A percentile compares a stretch with the other conserved stretches of the same genome.
These are phyloP conservation scores for Planococcus citri DNA, from an alignment of 1,140 invertebrate genomes.

Conservation along the genomic window DNA sequence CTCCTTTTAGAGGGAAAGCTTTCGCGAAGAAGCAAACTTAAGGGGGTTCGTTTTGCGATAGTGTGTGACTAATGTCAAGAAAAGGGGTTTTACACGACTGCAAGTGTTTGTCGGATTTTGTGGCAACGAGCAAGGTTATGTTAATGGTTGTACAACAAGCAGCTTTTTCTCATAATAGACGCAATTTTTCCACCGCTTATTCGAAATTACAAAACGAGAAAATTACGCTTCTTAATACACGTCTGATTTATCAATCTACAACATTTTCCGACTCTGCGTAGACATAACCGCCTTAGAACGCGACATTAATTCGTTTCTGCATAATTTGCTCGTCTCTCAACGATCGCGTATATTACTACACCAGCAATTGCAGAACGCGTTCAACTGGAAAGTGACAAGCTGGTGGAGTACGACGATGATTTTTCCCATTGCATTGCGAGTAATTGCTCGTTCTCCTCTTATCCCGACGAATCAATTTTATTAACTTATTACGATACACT, in stretches of 20 bases:
- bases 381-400: neutral
- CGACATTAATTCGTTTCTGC: no score
- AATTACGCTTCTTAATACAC: no score
- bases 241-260: no score
- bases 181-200: no score
- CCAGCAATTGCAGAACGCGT: neutral
- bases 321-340: no score
- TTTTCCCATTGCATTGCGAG: neutral
- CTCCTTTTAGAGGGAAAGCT: neutral
- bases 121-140: neutral
- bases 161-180: neutral
- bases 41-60: neutral
- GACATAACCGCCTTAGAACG: no score
- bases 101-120: neutral
- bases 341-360: no score
- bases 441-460: neutral
- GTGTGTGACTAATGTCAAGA: constrained; percentile 6
- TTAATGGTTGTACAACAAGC: neutral
- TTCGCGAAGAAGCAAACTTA: neutral
- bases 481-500: constrained; percentile 12
- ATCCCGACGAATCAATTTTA: constrained; percentile 4
- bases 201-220: no score
- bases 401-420: neutral
- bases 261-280: no score
- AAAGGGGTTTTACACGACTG: neutral